These are phyloP conservation scores for Sciurus vulgaris DNA, from an alignment of 2,797 vertebrate genomes.

Conservation along the genomic window DNA sequence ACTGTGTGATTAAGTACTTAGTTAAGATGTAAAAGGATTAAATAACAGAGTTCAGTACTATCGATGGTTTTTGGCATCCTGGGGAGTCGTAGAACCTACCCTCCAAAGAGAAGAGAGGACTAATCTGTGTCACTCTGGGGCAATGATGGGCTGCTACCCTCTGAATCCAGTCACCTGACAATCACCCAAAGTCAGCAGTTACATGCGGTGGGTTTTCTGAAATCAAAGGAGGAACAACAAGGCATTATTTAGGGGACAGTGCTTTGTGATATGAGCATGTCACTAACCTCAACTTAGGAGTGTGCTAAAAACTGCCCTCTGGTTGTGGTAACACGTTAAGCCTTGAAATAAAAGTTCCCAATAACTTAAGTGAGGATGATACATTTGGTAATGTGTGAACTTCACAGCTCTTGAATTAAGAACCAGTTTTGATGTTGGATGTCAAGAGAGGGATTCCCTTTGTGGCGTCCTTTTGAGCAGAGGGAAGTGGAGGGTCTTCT, in stretches of 20 bases:
- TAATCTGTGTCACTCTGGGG: not conserved
- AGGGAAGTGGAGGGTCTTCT: not conserved
- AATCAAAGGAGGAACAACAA: not conserved
- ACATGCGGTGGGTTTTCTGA: not conserved
- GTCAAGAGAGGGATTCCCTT: not conserved
- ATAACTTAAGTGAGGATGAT: not conserved
- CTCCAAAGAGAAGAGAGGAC: not conserved
- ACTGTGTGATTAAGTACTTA: not conserved
- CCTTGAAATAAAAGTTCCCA: not conserved
- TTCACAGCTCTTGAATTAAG: not conserved
- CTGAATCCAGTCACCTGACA: not conserved
- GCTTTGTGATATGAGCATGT: not conserved
- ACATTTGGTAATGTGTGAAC: not conserved
- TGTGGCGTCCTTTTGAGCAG: not conserved
- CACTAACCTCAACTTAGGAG: not conserved
- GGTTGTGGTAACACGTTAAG: not conserved
- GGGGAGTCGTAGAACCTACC: not conserved
- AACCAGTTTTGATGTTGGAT: not conserved
- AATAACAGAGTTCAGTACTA: not conserved
- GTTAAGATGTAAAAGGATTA: not conserved
- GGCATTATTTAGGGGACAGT: not conserved
- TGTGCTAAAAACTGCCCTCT: not conserved
- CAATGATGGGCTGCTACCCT: not conserved
- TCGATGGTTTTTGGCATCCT: too few species aligned
- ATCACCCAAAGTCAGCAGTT: not conserved